These are phyloP conservation scores for Callospermophilus lateralis DNA, from an alignment of 2,113 vertebrate genomes.

Conservation along the genomic window DNA sequence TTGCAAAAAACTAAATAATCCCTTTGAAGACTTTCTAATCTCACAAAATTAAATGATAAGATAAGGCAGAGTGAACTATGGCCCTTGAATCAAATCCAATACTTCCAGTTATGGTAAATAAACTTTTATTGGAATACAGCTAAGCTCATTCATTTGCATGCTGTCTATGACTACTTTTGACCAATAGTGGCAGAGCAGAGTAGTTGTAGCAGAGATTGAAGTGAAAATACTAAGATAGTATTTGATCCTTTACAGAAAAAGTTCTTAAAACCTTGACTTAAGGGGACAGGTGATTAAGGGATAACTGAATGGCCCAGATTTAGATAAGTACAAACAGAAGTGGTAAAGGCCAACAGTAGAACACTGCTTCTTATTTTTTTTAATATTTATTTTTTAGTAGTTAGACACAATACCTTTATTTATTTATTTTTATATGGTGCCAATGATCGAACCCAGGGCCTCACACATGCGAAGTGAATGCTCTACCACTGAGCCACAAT, in stretches of 20 bases:
- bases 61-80: not conserved
- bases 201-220: not conserved
- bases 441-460: too few relatives aligned
- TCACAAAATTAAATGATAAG: slow-evolving; percentile 39
- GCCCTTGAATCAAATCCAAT: not conserved
- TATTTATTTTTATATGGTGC: too few relatives aligned
- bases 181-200: not conserved
- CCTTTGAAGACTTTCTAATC: not conserved
- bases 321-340: not conserved
- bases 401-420: too few relatives aligned
- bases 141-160: slow-evolving; percentile 5
- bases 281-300: not conserved
- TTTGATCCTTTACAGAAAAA: not conserved
- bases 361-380: not conserved
- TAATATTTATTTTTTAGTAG: too few relatives aligned
- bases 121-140: slow-evolving; percentile 20
- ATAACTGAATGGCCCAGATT: not conserved
- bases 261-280: not conserved
- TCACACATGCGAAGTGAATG: too few relatives aligned
- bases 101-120: not conserved
- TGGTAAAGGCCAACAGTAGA: not conserved
- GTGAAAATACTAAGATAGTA: not conserved
- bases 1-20: not conserved
- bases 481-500: too few relatives aligned
- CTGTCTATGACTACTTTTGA: not conserved